Conservation (phyloP, 2,113 vertebrate species). For the Orcinus orca region DNA sequence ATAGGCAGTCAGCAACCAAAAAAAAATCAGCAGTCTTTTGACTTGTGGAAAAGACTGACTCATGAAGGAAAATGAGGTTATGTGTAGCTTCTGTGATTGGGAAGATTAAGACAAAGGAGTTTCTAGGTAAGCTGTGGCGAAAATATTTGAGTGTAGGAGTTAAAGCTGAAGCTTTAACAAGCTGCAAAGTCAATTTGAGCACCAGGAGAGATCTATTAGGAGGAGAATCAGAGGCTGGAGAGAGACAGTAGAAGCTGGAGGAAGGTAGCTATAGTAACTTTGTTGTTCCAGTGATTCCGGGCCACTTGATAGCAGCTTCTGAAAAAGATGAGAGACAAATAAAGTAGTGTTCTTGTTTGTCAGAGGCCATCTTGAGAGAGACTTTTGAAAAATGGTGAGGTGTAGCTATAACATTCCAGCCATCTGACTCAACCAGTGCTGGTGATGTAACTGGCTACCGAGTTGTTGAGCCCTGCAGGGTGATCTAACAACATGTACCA, state of each 20-base stretch:
- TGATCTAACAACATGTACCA: background rate
- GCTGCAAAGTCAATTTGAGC: background rate
- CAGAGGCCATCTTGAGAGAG: background rate
- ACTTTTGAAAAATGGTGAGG: background rate
- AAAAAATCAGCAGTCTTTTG: background rate
- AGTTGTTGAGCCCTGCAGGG: background rate
- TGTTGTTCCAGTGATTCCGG: background rate
- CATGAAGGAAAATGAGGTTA: background rate
- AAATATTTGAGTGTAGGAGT: background rate
- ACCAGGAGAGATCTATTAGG: background rate
- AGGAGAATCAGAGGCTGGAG: background rate
- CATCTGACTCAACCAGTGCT: background rate
- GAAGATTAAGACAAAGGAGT: background rate
- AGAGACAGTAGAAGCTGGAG: background rate
- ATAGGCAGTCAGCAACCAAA: background rate
- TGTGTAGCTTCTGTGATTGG: background rate
- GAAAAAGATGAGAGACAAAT: background rate
- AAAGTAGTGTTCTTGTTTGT: background rate
- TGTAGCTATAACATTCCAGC: background rate
- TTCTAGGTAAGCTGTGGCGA: background rate
- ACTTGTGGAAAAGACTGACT: background rate
- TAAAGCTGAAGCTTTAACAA: background rate
- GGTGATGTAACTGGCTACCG: background rate
- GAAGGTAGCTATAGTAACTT: background rate
- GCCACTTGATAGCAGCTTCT: background rate